Evolutionary conservation across 2,888 invertebrate genomes (phyloP).

Genomic region (Ormyrus labotus): DNA sequence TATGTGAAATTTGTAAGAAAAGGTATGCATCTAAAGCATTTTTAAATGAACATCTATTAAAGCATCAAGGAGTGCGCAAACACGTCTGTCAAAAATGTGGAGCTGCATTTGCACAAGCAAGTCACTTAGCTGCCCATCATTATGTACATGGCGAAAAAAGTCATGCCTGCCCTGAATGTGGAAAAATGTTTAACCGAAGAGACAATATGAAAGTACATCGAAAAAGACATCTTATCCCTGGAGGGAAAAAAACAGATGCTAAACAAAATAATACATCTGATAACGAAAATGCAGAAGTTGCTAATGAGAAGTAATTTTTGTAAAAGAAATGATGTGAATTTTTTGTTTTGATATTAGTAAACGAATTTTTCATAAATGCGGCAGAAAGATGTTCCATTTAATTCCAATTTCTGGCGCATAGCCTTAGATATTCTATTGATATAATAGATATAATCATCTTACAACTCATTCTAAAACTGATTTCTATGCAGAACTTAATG

Average conservation of each 20-base stretch:
- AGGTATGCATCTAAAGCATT: constrained; percentile 74
- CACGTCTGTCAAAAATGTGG: constrained; percentile 73
- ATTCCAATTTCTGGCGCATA: constrained; percentile 47
- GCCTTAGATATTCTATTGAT: constrained; percentile 35
- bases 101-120: constrained; percentile 73
- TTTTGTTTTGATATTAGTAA: constrained; percentile 30
- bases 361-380: constrained; percentile 24
- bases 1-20: constrained; percentile 72
- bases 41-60: constrained; percentile 72
- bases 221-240: constrained; percentile 69
- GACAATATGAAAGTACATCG: constrained; percentile 75
- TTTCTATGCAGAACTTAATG: background rate
- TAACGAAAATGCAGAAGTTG: constrained; percentile 55
- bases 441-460: background rate
- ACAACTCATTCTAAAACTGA: background rate
- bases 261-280: constrained; percentile 58
- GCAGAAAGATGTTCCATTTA: constrained; percentile 35
- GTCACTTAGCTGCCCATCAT: constrained; percentile 73
- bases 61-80: constrained; percentile 73
- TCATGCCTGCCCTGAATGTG: constrained; percentile 73
- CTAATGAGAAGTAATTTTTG: constrained; percentile 26
- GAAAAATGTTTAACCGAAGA: constrained; percentile 72
- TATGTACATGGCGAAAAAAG: constrained; percentile 74
- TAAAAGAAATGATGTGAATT: constrained; percentile 1
- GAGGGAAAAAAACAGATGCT: constrained; percentile 59